Conservation (phyloP, 2,113 vertebrate genomes). For the Crypturellus undulatus region DNA sequence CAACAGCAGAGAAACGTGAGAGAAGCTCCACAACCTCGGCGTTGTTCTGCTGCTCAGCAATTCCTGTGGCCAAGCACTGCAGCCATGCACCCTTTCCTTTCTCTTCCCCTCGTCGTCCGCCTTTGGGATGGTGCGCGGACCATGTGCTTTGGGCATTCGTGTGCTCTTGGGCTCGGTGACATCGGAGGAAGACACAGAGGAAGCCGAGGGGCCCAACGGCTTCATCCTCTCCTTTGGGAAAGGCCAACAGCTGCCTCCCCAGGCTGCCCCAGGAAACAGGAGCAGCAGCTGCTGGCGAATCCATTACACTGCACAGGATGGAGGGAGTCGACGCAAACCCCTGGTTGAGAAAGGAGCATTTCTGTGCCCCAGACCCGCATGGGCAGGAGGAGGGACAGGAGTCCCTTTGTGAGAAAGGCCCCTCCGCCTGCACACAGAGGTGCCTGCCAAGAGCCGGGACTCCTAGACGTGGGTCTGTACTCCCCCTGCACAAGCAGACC, state of each 20-base stretch:
- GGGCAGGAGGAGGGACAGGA: background rate
- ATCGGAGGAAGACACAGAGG: background rate
- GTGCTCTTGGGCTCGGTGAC: background rate
- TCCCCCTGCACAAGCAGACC: fast-evolving
- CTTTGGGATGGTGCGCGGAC: background rate
- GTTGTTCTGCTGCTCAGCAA: background rate
- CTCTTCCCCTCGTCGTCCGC: no score
- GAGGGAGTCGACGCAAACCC: background rate
- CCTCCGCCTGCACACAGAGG: background rate
- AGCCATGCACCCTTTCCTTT: fast-evolving
- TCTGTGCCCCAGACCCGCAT: no score
- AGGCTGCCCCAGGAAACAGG: background rate
- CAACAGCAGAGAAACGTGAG: fast-evolving
- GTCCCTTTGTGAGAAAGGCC: background rate
- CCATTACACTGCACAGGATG: background rate
- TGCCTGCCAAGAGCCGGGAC: fast-evolving
- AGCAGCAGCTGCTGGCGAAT: slow-evolving; percentile 40
- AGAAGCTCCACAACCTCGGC: background rate
- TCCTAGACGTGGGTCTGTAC: background rate
- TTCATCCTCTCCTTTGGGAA: background rate
- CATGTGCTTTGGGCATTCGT: fast-evolving
- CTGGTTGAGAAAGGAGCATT: background rate
- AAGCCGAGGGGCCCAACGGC: background rate
- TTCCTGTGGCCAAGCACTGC: background rate
- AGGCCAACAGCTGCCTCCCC: slow-evolving; percentile 20